Conservation (phyloP, 2,797 vertebrate genomes). For the Rhyacichthys aspro region DNA sequence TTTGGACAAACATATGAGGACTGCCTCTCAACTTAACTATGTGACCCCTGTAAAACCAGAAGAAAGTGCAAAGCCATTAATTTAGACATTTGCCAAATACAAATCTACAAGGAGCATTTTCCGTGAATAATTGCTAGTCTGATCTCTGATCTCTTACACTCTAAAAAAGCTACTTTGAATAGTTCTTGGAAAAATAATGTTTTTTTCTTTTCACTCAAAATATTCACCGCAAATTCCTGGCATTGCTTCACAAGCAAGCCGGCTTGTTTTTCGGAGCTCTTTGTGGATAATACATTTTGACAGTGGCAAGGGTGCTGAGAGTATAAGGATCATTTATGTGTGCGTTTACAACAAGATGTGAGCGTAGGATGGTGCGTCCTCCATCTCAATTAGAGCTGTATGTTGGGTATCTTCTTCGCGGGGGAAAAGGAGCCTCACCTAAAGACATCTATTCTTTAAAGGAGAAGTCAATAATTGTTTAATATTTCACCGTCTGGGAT, state of each 20-base stretch:
- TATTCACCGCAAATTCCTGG: slow-evolving; percentile 56
- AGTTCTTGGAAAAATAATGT: slow-evolving; percentile 39
- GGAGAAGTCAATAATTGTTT: background rate
- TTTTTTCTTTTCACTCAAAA: slow-evolving; percentile 11
- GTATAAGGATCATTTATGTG: slow-evolving; percentile 35
- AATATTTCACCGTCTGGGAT: background rate
- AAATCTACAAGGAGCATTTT: slow-evolving; percentile 7
- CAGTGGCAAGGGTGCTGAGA: slow-evolving; percentile 34
- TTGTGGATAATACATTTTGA: slow-evolving; percentile 60
- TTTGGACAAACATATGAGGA: slow-evolving; percentile 49
- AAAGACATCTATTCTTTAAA: slow-evolving; percentile 5
- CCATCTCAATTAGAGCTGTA: slow-evolving; percentile 27
- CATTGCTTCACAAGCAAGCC: slow-evolving; percentile 53
- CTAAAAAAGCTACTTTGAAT: slow-evolving; percentile 29
- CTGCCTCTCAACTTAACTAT: slow-evolving; percentile 25
- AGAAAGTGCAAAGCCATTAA: slow-evolving; percentile 2
- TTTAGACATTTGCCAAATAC: slow-evolving; percentile 6
- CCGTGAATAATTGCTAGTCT: slow-evolving; percentile 13
- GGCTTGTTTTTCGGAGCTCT: slow-evolving; percentile 47
- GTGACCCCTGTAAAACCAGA: background rate
- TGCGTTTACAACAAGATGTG: slow-evolving; percentile 39
- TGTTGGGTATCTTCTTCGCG: slow-evolving; percentile 11
- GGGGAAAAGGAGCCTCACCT: slow-evolving; percentile 2
- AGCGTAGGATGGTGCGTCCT: slow-evolving; percentile 16
- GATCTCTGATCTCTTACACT: slow-evolving; percentile 22